phyloP scores from a whole-genome alignment of 2,797 vertebrate genomes.

The Macrochelys suwanniensis region DNA sequence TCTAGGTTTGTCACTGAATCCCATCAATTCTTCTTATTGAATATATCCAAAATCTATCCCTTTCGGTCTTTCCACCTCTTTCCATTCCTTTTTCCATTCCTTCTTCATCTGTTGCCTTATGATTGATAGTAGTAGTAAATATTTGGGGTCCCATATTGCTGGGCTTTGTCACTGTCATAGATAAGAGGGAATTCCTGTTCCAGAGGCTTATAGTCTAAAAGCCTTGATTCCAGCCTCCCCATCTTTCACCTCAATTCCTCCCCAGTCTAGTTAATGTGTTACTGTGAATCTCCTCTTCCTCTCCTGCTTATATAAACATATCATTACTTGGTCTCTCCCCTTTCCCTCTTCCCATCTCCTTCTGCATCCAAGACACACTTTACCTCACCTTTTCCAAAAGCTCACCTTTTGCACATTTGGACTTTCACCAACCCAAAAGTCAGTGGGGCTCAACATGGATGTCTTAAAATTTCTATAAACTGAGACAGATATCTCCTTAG shows the following conservation, averaged over 20 bases:
- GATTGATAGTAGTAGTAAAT: not conserved
- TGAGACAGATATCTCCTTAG: not conserved
- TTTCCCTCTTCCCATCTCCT: not conserved
- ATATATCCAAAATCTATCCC: not conserved
- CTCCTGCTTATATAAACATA: not conserved
- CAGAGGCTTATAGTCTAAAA: not conserved
- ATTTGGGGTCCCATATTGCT: not conserved
- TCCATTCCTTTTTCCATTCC: not conserved
- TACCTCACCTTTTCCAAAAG: not conserved
- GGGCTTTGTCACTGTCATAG: not conserved
- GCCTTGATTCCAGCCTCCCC: not conserved
- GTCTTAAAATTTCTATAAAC: not conserved
- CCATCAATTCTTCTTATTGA: not conserved
- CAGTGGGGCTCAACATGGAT: not conserved
- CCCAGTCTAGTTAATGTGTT: not conserved
- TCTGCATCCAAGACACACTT: not conserved
- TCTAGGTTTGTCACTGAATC: not conserved
- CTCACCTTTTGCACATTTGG: not conserved
- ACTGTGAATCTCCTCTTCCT: not conserved
- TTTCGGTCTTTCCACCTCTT: not conserved
- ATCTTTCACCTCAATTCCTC: not conserved
- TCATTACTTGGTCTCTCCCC: not conserved
- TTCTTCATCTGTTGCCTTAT: not conserved
- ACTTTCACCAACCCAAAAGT: not conserved
- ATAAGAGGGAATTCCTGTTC: not conserved